Percentiles rank a stretch among this genome's conserved stretches.
These are phyloP conservation scores for Hermaeophaga mercurialis DNA, from an alignment of 2,888 invertebrate genomes.

Conservation along the genomic window DNA sequence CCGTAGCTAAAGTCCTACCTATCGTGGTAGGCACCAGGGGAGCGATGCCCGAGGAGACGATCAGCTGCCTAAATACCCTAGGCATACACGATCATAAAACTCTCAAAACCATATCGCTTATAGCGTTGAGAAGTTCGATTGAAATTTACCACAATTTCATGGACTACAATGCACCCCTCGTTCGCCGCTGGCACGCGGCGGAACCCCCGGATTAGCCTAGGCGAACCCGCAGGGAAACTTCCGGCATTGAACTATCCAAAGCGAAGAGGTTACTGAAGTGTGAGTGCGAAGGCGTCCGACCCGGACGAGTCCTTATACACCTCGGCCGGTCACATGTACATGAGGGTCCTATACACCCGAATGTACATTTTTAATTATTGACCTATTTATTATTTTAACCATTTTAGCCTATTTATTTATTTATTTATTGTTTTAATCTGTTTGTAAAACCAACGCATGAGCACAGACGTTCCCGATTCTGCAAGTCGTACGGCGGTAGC, in stretches of 20 bases:
- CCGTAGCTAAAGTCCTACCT: slow-evolving; percentile 41
- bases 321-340: neutral
- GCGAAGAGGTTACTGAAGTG: neutral
- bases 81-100: slow-evolving; percentile 35
- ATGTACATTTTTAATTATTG: neutral
- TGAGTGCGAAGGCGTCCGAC: neutral
- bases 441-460: neutral
- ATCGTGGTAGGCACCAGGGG: slow-evolving; percentile 49
- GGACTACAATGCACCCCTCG: slow-evolving; percentile 41
- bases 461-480: neutral
- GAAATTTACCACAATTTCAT: slow-evolving; percentile 45
- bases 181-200: slow-evolving; percentile 2
- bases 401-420: neutral
- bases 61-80: slow-evolving; percentile 33
- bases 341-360: neutral
- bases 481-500: neutral
- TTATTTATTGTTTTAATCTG: neutral
- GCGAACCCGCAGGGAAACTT: neutral
- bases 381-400: neutral
- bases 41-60: slow-evolving; percentile 45
- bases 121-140: slow-evolving; percentile 43
- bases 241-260: neutral
- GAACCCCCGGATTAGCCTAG: neutral
- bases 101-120: slow-evolving; percentile 41
- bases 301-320: neutral